Evolutionary conservation across 2,797 vertebrate genomes (phyloP).

Genomic region (Paratrypauchen microcephalus): DNA sequence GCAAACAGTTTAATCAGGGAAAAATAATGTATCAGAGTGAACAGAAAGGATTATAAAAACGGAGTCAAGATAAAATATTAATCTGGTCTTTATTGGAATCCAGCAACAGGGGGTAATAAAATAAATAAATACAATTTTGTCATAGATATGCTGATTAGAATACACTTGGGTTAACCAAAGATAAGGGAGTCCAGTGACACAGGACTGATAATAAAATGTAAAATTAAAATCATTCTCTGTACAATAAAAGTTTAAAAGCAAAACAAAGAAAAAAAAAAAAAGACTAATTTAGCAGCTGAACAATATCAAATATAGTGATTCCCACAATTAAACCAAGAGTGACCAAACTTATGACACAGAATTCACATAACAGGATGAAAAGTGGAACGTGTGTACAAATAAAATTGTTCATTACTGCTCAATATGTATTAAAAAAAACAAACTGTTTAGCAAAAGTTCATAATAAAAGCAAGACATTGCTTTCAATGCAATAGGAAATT

Average conservation of each 20-base stretch:
- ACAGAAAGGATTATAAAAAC: neutral
- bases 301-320: neutral
- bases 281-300: neutral
- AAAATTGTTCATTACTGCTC: conserved; percentile 8
- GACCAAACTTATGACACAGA: neutral
- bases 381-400: neutral
- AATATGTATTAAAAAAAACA: conserved; percentile 12
- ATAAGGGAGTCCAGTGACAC: neutral
- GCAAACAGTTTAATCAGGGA: no score
- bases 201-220: neutral
- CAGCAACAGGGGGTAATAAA: conserved; percentile 20
- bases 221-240: conserved; percentile 1
- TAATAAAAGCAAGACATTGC: neutral
- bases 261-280: conserved; percentile 1
- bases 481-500: neutral
- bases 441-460: neutral
- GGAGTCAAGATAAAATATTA: neutral
- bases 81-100: conserved; percentile 49
- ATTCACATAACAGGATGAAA: neutral
- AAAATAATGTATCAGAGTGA: neutral
- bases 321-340: conserved; percentile 1
- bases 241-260: neutral
- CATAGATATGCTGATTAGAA: conserved; percentile 4
- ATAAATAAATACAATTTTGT: conserved; percentile 47
- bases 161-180: conserved; percentile 1